phyloP scores from a whole-genome alignment of 2,888 invertebrate species.

The Acronicta psi region DNA sequence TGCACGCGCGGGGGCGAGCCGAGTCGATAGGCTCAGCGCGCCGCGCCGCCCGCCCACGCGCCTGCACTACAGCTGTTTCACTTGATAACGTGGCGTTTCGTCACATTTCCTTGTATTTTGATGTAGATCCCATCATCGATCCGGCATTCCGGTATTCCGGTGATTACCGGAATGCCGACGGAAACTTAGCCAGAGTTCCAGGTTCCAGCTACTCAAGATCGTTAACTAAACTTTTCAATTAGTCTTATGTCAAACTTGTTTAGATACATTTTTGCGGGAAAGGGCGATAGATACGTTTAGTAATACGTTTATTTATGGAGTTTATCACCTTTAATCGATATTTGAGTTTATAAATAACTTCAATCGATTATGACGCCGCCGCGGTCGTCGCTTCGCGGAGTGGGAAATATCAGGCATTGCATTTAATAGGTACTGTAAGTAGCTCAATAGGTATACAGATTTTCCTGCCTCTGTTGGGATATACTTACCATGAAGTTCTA shows the following conservation, averaged over 20 bases:
- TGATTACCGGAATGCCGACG: slow-evolving; percentile 7
- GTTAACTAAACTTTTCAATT: slow-evolving; percentile 54
- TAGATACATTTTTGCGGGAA: slow-evolving; percentile 21
- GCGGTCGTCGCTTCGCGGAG: slow-evolving; percentile 3
- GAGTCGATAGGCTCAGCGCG: slow-evolving; percentile 75
- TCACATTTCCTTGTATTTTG: slow-evolving; percentile 54
- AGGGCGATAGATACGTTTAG: not conserved
- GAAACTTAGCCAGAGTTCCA: slow-evolving; percentile 26
- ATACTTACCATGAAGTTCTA: slow-evolving; percentile 41
- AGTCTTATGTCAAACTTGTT: slow-evolving; percentile 42
- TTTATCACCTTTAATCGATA: slow-evolving; percentile 7
- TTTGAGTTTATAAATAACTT: slow-evolving; percentile 20
- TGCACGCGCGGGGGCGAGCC: slow-evolving; percentile 71
- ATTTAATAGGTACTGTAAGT: slow-evolving; percentile 5
- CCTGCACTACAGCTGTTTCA: slow-evolving; percentile 85
- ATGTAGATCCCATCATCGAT: slow-evolving; percentile 37
- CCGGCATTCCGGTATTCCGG: too few species aligned
- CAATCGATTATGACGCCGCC: slow-evolving; percentile 28
- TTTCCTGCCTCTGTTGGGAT: slow-evolving; percentile 18
- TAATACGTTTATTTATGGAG: slow-evolving; percentile 6
- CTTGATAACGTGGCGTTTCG: slow-evolving; percentile 74
- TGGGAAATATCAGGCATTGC: slow-evolving; percentile 7
- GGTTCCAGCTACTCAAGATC: slow-evolving; percentile 24
- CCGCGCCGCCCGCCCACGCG: slow-evolving; percentile 78
- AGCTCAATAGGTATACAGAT: slow-evolving; percentile 5